Evolutionary conservation across 2,113 vertebrate species (phyloP), one percentile per base, ranked within the genome.

Genomic region (Daubentonia madagascariensis): DNA sequence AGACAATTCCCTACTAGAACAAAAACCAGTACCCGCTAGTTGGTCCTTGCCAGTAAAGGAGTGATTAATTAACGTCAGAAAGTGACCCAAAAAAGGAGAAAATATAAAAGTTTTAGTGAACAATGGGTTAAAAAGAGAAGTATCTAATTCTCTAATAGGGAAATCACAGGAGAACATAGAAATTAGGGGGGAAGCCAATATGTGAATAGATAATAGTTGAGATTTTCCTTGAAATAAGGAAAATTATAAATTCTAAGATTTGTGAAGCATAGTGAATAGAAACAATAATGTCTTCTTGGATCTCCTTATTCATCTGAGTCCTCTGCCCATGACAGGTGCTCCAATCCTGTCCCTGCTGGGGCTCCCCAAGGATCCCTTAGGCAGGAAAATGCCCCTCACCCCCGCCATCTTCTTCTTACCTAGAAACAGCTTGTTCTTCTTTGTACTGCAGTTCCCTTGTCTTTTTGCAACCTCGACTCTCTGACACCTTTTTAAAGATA

Each of bases 301-400:
- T 70, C 50, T 22, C 11, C 25, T 25, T 50, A 4, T 0, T 3
- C 11, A 1, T 22, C 28, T 11, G 25, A 40, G 17, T 22, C 43
- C 43, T 88, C 17, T 35, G 6, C 14, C 8, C 7, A 40, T 6
- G 37, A 22, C 5, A 35, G 17, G 13, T 30, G 9, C 48, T 5
- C 32, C 5, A 45, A 1, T 28, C 3, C 8, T 22, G 5, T 0
- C 3, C 1, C n/a, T n/a, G 30, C 28, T n/a, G 13, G 61, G 59
- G 16, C 12, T 43, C 17, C 28, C 22, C 28, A 4, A 0, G 3
- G 32, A n/a, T 6, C 16, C 8, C 12, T 50, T 6, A 32, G 35
- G 22, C 0, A 23, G 28, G 11, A 70, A 8, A 48, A 25, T 5
- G 32, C 14, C 14, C 63, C 13, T 13, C 0, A 37, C 57, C n/a